Base-by-base conservation (phyloP, 2,888 invertebrate species). In the Drosophila gaucha region DNA sequence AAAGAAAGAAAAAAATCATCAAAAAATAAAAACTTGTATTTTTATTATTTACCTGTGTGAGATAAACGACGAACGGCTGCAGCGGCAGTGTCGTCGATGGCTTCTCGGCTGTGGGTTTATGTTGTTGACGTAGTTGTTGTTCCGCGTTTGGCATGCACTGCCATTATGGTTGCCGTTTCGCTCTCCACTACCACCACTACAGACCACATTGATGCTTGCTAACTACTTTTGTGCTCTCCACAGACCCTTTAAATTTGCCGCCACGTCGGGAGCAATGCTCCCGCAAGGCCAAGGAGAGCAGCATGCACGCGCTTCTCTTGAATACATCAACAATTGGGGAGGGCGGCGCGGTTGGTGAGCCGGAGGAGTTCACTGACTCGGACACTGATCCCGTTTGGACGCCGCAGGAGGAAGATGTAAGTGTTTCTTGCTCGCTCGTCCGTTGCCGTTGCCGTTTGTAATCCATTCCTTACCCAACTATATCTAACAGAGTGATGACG, bases 351-450 rank as follows among this genome's bases (percentile, higher is more conserved):
- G 78, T 89, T 38, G 94, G 94, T 75, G 94, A 94, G 72, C 92
- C 93, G 6, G 91, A 92, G 26, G 94, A 94, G 86, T 93, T 93
- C 83, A 92, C 92, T 33, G 94, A 94, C 90, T 95, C 95, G 1
- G 95, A 95, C 90, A 94, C 94, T 8, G 95, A 95, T 93, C 95
- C 95, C 8, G 95, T 94, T n/a, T 95, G 95, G 95, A 95, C 94
- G n/a, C 95, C 95, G 8, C 93, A 93, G 67, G 93, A 93, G 31
- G 94, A 93, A 78, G 91, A 92, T 86, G 92, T 92, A 90, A 90
- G 88, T 89, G 52, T 49, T 69, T 38, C 46, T 44, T 26, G 47
- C 43, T 49, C 43, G 43, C 30, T 28, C 30, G 49, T 59, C 49
- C 50, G 57, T 67, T 63, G 44, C 16, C 49, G 39, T 52, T 24